Evolutionary conservation across 2,797 vertebrate species (phyloP).

Genomic region (Cirrhinus molitorella): DNA sequence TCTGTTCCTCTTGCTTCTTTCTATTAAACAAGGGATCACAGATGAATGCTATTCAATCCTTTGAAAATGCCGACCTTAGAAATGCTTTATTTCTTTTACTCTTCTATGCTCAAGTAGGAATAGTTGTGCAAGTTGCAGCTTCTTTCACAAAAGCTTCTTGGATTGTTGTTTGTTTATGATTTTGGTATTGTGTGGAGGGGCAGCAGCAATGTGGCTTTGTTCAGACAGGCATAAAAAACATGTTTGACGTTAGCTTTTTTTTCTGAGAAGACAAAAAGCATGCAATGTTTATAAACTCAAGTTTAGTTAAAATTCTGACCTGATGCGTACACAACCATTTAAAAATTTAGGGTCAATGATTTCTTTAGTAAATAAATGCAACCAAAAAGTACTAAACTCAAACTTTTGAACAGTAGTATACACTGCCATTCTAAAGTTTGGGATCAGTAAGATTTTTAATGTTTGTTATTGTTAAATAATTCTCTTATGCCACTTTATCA

Average conservation of each 20-base stretch:
- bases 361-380: neutral
- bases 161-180: neutral
- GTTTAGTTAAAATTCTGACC: neutral
- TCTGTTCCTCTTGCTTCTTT: neutral
- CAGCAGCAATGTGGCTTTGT: neutral
- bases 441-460: too few species aligned
- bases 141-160: neutral
- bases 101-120: neutral
- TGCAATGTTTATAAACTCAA: neutral
- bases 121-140: neutral
- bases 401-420: too few species aligned
- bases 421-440: too few species aligned
- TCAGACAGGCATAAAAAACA: neutral
- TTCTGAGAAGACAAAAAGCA: conserved; percentile 1
- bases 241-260: neutral
- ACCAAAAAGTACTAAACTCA: too few species aligned
- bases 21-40: conserved; percentile 16
- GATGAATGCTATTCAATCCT: neutral
- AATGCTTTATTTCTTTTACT: neutral
- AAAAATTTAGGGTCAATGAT: neutral
- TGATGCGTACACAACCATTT: neutral
- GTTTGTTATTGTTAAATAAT: too few species aligned
- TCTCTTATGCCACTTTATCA: too few species aligned
- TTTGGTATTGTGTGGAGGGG: neutral
- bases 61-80: neutral